Base-by-base conservation (phyloP, 2,797 vertebrate genomes). In the Odontamblyopus lacepedii region DNA sequence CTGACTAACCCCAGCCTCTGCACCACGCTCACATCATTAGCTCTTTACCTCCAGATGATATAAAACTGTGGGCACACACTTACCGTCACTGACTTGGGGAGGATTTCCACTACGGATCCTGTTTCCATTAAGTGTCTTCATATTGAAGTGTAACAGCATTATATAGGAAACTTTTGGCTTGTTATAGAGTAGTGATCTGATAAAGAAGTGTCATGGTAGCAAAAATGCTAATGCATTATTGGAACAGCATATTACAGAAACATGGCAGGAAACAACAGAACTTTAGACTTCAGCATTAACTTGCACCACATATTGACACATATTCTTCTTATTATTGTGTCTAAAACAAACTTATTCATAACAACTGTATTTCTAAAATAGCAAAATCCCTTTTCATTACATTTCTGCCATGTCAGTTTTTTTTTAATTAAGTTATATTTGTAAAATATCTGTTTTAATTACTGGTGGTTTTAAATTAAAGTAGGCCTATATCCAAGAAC, bases 1-100 rank as follows among this genome's bases (percentile, higher is more conserved):
- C 70, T 75, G 69, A 77, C 74, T 80, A 83, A 87, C 77, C 77
- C 71, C 70, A 15, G 62, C 77, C 73, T 78, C 74, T 65, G 48
- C 74, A 57, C 74, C 70, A 87, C 60, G 7, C 32, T 48, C 50
- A 73, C 62, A 63, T 70, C 62, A 53, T 70, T 51, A 62, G 60
- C 55, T 72, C 77, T 64, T 48, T 57, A 61, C 73, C 69, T 56
- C 79, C 61, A 4, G 69, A 78, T 72, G 48, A 74, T 41, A 64
- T 38, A 44, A 72, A 77, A 75, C 35, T 62, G 41, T 74, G 62
- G 73, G 26, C 60, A 70, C 62, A 63, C 64, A 81, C 74, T 81
- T 73, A 77, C 65, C 56, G 55, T 63, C 71, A 60, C 44, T 55
- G 65, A 75, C 64, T 73, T 16, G 16, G 30, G 71, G 74, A 68